Evolutionary conservation across 2,888 invertebrate genomes (phyloP).

Genomic region (Trisateles emortualis): DNA sequence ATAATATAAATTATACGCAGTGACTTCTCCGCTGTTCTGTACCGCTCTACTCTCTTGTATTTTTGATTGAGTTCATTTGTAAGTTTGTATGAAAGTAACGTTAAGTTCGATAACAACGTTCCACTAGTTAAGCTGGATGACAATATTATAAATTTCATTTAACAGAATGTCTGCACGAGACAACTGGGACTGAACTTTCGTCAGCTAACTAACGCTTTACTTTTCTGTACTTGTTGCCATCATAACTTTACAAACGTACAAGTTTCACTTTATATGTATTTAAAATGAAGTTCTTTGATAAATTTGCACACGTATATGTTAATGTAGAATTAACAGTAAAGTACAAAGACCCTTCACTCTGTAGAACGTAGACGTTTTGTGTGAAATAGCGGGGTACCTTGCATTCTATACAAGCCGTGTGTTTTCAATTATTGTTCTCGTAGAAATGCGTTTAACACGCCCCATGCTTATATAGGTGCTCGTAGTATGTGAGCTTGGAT

Average conservation of each 20-base stretch:
- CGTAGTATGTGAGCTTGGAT: no score
- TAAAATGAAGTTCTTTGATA: constrained; percentile 17
- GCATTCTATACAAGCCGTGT: neutral
- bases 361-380: neutral
- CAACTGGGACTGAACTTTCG: constrained; percentile 55
- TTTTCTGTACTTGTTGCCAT: constrained; percentile 58
- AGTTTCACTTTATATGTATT: constrained; percentile 42
- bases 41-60: constrained; percentile 18
- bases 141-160: constrained; percentile 55
- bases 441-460: no score
- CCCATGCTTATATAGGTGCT: no score
- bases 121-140: constrained; percentile 29
- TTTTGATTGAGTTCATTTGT: constrained; percentile 38
- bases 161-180: constrained; percentile 51
- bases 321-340: neutral
- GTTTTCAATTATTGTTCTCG: neutral
- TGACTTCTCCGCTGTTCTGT: constrained; percentile 15
- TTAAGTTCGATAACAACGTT: constrained; percentile 35
- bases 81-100: constrained; percentile 32
- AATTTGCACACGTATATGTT: neutral
- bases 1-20: constrained; percentile 24
- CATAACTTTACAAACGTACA: constrained; percentile 53
- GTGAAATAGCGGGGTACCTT: neutral
- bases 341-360: neutral
- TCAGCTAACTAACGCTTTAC: constrained; percentile 36